Evolutionary conservation across 2,888 invertebrate species (phyloP).

Genomic region (Cantharis rustica): DNA sequence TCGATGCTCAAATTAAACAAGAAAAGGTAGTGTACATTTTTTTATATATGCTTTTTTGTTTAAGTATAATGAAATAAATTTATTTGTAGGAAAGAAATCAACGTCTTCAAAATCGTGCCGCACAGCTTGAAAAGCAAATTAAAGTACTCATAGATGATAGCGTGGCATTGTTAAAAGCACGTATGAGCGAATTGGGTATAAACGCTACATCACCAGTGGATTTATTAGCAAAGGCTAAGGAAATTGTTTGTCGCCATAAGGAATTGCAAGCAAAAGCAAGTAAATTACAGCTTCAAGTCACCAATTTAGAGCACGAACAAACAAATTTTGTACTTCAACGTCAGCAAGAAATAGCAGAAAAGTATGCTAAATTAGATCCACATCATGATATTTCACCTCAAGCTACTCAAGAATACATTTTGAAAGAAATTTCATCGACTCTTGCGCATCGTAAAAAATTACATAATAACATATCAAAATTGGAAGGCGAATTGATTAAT

Average conservation of each 20-base stretch:
- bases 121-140: constrained; percentile 93
- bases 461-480: constrained; percentile 76
- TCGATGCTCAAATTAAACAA: constrained; percentile 77
- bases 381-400: constrained; percentile 67
- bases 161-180: constrained; percentile 82
- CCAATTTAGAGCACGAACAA: constrained; percentile 77
- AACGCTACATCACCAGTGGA: constrained; percentile 86
- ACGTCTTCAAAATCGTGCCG: constrained; percentile 79
- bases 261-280: constrained; percentile 89
- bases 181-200: constrained; percentile 91
- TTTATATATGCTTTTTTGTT: background rate
- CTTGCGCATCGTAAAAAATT: constrained; percentile 82
- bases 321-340: constrained; percentile 72
- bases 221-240: constrained; percentile 83
- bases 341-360: constrained; percentile 77
- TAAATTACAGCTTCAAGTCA: constrained; percentile 83
- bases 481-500: constrained; percentile 77
- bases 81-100: constrained; percentile 73
- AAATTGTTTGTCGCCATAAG: constrained; percentile 91
- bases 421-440: constrained; percentile 86
- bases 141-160: constrained; percentile 91
- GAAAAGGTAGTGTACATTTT: constrained; percentile 65
- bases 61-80: background rate
- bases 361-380: constrained; percentile 64
- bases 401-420: constrained; percentile 78